These are phyloP conservation scores for Brachionus plicatilis DNA, from an alignment of 1,140 invertebrate genomes.

Conservation along the genomic window DNA sequence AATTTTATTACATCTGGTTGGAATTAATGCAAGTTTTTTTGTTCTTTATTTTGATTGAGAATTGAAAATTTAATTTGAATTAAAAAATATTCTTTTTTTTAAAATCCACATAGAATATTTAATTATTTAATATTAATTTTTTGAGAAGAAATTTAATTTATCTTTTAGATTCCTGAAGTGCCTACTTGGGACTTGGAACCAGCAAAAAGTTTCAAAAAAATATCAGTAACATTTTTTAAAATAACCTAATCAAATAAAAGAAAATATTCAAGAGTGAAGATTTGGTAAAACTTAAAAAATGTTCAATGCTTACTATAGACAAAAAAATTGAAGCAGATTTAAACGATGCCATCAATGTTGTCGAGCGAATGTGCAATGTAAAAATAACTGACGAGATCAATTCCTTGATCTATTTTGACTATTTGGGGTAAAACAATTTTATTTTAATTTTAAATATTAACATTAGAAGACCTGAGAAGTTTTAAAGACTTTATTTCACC, in stretches of 20 bases:
- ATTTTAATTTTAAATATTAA: too few species aligned
- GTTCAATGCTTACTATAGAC: conserved; percentile 10
- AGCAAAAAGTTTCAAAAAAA: not conserved
- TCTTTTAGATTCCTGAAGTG: not conserved
- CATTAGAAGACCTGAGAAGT: too few species aligned
- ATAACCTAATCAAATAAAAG: not conserved
- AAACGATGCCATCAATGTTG: conserved; percentile 18
- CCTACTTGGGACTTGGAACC: not conserved
- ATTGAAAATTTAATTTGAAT: too few species aligned
- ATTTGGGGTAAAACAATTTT: not conserved
- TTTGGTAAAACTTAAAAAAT: conserved; percentile 8
- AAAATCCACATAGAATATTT: too few species aligned
- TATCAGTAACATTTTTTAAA: not conserved
- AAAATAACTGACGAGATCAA: not conserved
- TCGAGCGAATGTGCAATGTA: not conserved
- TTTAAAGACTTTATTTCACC: too few species aligned
- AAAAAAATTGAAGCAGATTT: not conserved
- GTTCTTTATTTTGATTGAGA: too few species aligned
- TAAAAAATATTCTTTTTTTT: too few species aligned
- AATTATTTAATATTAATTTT: too few species aligned
- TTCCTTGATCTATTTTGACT: not conserved
- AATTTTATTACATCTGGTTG: too few species aligned
- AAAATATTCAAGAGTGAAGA: not conserved
- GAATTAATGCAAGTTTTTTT: too few species aligned
- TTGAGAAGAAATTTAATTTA: too few species aligned